Evolutionary conservation across 2,888 invertebrate species (phyloP), one percentile per base, ranked within the genome.

Genomic region (Acanthosepion lycidas): DNA sequence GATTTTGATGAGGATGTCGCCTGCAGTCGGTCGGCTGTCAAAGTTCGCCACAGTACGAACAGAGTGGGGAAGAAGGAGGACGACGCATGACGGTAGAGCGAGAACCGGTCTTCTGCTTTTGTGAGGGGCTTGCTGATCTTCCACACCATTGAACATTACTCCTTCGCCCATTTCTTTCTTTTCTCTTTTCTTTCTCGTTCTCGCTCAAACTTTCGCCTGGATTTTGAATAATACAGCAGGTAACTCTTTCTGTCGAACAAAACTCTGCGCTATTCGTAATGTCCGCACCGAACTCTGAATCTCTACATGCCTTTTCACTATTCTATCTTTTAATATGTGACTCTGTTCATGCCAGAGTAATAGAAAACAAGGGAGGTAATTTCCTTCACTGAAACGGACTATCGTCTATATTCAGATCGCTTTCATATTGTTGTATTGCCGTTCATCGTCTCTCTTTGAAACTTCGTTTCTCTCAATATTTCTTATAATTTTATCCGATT

Each of bases 1-100:
- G 18, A 78, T 78, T 78, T 78, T 78, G 78, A 78, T 78, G 78
- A 78, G 78, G n/a, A 78, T 78, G 78, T 78, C 78, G 78, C 78
- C n/a, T 78, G 78, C 78, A 78, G 78, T 78, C 33, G 78, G 78
- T 78, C 78, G 78, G 78, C 78, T 78, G 78, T 78, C 78, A 78
- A n/a, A 78, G 78, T 78, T 33, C n/a, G 78, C 78, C 78, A n/a
- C 78, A 33, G n/a, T 12, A 78, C 78, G 15, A 33, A n/a, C n/a
- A 5, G 78, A 1, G n/a, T 12, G n/a, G 78, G n/a, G 4, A n/a
- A n/a, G 33, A 18, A 3, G n/a, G 78, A 3, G 9, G 18, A n/a
- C 0, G 2, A 8, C 6, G 15, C 3, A 33, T 12, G 8, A 78
- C 5, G n/a, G n/a, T 78, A 33, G 78, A 18, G 78, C n/a, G 15